These are phyloP conservation scores for Thymallus thymallus DNA, from an alignment of 2,113 vertebrate species.

Conservation along the genomic window DNA sequence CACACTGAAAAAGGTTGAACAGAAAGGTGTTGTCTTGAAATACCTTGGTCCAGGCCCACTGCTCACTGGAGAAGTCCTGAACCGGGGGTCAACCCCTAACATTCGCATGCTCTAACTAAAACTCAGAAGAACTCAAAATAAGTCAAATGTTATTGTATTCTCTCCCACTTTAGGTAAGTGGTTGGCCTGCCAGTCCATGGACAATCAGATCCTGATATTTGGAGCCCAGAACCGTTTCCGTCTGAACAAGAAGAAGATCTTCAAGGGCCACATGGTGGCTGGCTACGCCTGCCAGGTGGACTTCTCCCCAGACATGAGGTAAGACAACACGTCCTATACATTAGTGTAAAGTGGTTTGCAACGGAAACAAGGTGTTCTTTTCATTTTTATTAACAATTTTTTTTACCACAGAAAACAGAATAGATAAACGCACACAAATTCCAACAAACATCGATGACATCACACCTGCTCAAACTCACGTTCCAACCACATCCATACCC, in stretches of 20 bases:
- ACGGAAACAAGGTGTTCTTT: background rate
- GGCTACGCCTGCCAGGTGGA: conserved; percentile 98
- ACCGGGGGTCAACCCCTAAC: no score
- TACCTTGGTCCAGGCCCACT: no score
- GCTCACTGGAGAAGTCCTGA: no score
- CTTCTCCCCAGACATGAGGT: conserved; percentile 99
- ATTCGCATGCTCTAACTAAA: no score
- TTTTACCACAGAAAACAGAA: background rate
- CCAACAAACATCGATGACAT: no score
- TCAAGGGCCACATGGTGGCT: conserved; percentile 99
- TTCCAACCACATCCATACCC: no score
- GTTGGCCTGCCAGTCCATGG: conserved; percentile 98
- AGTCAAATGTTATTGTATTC: background rate
- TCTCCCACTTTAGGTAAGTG: conserved; percentile 84
- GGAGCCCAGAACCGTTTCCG: conserved; percentile 97
- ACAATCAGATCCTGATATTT: conserved; percentile 99
- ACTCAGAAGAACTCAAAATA: no score
- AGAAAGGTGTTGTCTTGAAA: no score
- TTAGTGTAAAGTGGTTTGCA: background rate
- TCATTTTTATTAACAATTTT: no score
- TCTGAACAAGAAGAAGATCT: conserved; percentile 98
- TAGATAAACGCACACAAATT: no score
- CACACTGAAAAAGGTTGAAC: no score
- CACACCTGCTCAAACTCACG: no score
- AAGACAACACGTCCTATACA: conserved; percentile 18